Conservation (phyloP, 2,888 invertebrate species). For the Lagria hirta region DNA sequence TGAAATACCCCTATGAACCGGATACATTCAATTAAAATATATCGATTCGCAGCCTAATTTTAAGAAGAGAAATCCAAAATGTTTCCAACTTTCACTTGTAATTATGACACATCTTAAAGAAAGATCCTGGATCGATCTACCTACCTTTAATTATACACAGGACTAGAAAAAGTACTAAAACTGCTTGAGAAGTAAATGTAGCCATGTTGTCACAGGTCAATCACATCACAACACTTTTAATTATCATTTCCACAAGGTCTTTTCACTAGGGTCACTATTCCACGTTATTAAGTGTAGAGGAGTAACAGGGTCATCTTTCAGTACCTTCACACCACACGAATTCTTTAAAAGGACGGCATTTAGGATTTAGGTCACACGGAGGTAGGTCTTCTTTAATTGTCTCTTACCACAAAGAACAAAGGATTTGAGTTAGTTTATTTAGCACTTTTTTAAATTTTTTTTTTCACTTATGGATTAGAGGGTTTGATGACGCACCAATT, state of each 20-base stretch:
- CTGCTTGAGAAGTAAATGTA: conserved; percentile 30
- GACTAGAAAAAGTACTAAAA: conserved; percentile 22
- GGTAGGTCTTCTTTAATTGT: conserved; percentile 10
- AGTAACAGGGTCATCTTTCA: background rate
- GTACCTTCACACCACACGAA: background rate
- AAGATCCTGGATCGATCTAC: conserved; percentile 10
- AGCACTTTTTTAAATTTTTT: conserved; percentile 11
- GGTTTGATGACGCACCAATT: conserved; percentile 26
- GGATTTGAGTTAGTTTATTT: no score
- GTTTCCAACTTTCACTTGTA: conserved; percentile 13
- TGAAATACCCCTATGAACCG: conserved; percentile 14
- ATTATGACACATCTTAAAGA: conserved; percentile 9
- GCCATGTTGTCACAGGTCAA: conserved; percentile 43
- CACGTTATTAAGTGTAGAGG: background rate
- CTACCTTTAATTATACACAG: conserved; percentile 24
- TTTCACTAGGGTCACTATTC: background rate
- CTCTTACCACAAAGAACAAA: conserved; percentile 4
- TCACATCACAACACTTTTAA: conserved; percentile 37
- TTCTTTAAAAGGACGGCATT: no score
- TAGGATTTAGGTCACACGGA: conserved; percentile 34
- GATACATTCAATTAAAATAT: background rate
- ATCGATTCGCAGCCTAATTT: background rate
- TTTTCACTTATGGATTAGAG: conserved; percentile 2
- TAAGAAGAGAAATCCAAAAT: background rate
- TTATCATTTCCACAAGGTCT: background rate